Conservation (phyloP, 2,113 vertebrate genomes). For the Scomber scombrus region DNA sequence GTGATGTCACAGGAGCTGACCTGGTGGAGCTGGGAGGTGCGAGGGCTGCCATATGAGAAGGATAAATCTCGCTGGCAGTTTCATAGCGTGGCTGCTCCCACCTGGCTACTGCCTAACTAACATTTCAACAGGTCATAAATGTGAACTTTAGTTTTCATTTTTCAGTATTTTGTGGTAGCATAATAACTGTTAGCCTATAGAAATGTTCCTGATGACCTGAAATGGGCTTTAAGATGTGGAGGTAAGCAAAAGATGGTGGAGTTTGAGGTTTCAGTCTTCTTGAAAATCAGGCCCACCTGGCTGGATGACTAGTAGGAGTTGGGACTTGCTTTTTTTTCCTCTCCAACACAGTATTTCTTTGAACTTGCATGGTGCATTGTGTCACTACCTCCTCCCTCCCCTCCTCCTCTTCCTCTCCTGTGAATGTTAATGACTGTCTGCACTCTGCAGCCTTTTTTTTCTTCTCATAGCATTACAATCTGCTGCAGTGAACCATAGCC, state of each 20-base stretch:
- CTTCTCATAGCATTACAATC: constrained; percentile 58
- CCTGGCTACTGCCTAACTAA: constrained; percentile 52
- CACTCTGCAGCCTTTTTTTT: constrained; percentile 69
- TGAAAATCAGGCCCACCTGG: not conserved
- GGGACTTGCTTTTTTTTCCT: constrained; percentile 23
- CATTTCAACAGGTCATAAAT: constrained; percentile 63
- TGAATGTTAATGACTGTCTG: constrained; percentile 79
- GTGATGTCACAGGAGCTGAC: constrained; percentile 73
- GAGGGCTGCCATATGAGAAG: constrained; percentile 60
- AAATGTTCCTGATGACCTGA: not conserved
- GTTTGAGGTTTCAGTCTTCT: not conserved
- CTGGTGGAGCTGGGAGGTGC: constrained; percentile 49
- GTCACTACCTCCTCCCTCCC: constrained; percentile 59
- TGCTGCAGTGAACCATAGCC: constrained; percentile 70
- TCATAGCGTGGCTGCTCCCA: constrained; percentile 56
- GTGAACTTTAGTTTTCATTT: constrained; percentile 9
- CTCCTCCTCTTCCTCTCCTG: constrained; percentile 63
- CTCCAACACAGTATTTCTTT: constrained; percentile 53
- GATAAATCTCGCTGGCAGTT: constrained; percentile 69
- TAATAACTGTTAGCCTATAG: not conserved
- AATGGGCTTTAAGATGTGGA: not conserved
- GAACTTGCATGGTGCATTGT: constrained; percentile 74
- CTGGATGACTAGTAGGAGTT: constrained; percentile 17
- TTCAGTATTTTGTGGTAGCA: not conserved
- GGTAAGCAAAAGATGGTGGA: not conserved